Evolutionary conservation across 2,797 vertebrate genomes (phyloP).

Genomic region (Euthynnus affinis): DNA sequence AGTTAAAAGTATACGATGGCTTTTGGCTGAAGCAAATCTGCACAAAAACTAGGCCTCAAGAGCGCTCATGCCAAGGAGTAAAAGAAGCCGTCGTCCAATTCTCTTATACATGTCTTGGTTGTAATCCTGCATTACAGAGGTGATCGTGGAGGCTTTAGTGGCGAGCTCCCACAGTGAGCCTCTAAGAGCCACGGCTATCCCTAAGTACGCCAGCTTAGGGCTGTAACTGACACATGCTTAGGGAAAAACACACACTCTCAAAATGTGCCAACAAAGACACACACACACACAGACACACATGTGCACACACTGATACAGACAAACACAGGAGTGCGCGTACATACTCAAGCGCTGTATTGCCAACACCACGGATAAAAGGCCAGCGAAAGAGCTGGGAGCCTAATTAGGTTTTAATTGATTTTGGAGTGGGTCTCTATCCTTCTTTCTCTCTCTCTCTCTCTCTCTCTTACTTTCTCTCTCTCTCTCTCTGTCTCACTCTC

Average conservation of each 20-base stretch:
- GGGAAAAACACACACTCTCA: constrained; percentile 66
- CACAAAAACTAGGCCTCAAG: constrained; percentile 8
- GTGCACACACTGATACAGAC: constrained; percentile 19
- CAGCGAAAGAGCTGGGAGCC: constrained; percentile 80
- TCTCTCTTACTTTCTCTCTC: constrained; percentile 49
- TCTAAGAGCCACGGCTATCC: constrained; percentile 62
- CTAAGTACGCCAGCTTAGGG: constrained; percentile 63
- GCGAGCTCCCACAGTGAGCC: constrained; percentile 64
- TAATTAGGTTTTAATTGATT: constrained; percentile 91
- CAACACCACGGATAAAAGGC: constrained; percentile 78
- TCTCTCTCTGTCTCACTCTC: constrained; percentile 57
- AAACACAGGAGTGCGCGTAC: constrained; percentile 33
- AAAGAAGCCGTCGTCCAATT: constrained; percentile 54
- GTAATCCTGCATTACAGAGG: constrained; percentile 77
- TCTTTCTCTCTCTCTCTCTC: constrained; percentile 43
- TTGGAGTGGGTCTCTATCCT: constrained; percentile 83
- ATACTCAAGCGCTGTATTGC: constrained; percentile 54
- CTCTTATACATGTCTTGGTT: constrained; percentile 59
- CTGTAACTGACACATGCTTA: constrained; percentile 72
- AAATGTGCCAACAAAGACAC: constrained; percentile 52
- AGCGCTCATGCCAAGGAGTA: constrained; percentile 21
- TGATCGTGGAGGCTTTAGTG: constrained; percentile 64
- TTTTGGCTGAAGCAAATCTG: constrained; percentile 9
- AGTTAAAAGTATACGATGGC: constrained; percentile 6
- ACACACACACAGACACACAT: constrained; percentile 28